Evolutionary conservation across 1,140 invertebrate species (phyloP), one percentile per base, ranked within the genome.

Genomic region (Anoplolepis gracilipes): DNA sequence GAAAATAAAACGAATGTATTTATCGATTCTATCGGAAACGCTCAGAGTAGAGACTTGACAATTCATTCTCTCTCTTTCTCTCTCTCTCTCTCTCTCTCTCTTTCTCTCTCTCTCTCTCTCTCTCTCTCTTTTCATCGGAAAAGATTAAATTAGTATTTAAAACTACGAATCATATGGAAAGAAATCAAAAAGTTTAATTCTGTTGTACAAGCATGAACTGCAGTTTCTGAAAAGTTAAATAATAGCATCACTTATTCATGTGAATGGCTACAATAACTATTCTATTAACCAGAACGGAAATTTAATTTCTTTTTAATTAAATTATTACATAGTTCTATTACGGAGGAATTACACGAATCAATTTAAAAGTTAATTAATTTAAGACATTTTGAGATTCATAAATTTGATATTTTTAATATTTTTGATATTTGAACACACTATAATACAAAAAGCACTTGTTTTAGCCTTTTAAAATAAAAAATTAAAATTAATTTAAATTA

Each of bases 91-190:
- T n/a, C n/a, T n/a, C n/a, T n/a, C n/a, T n/a, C n/a, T n/a, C n/a
- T n/a, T n/a, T n/a, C n/a, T n/a, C n/a, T n/a, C n/a, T n/a, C n/a
- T n/a, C n/a, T n/a, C n/a, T n/a, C n/a, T n/a, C n/a, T n/a, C n/a
- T n/a, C n/a, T n/a, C n/a, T n/a, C n/a, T n/a, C n/a, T n/a, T n/a
- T n/a, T n/a, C n/a, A 33, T 53, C 11, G 19, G 16, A 13, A 65
- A 49, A 49, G 13, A 78, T 78, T 78, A 28, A 69, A 79, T 79
- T 36, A 16, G 4, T 69, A 42, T 67, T 79, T 69, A 10, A 36
- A 55, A n/a, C 30, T 6, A 7, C 25, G 11, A n/a, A 49, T n/a
- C n/a, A 2, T 22, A n/a, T 62, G n/a, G 8, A 49, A 46, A 36
- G 8, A 49, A 42, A 53, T 6, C 8, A 36, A 19, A 19, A 67